Base-by-base conservation (phyloP, 2,888 invertebrate species). In the Tromatobia lineatoria region DNA sequence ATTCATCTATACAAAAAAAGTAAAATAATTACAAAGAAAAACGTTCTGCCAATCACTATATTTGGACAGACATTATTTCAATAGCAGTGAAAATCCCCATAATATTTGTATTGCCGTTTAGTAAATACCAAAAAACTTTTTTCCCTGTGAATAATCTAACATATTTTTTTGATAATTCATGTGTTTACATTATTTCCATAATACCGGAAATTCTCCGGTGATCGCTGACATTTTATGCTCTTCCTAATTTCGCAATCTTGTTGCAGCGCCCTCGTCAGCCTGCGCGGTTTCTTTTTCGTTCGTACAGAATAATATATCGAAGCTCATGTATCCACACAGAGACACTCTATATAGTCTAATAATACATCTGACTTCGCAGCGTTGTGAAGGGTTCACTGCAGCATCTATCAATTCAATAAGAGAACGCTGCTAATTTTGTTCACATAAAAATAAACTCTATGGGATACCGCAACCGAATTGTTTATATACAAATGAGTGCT, bases 351-450 rank as follows among this genome's bases (percentile, higher is more conserved):
- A 18, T 47, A n/a, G 38, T 76, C 76, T 76, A 77, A 80, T 83
- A 77, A 83, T 83, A 80, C 70, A 57, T 64, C 38, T 57, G 67
- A 57, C 67, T 71, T 67, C 52, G 10, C 11, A 11, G 45, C 6
- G 38, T 71, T 66, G 18, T 8, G 29, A 61, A 29, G 71, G 61
- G 34, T 38, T 45, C 59, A 18, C 75, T 29, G 42, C 69, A 23
- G 15, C 67, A 45, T 52, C 52, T 67, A 52, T 77, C 61, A 76
- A 45, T 73, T 74, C 76, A 64, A 69, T 73, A 47, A 61, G 73
- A 69, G 73, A 61, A 76, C 67, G 34, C 11, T 18, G 59, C 71
- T 80, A 80, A 80, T 80, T 69, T 82, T 34, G 57, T 70, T 73
- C 45, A 29, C 54, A 42, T 34, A 18, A 38, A 75, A 85, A 75